Evolutionary conservation across 2,888 invertebrate genomes (phyloP).

Genomic region (Ennomos erosarius): DNA sequence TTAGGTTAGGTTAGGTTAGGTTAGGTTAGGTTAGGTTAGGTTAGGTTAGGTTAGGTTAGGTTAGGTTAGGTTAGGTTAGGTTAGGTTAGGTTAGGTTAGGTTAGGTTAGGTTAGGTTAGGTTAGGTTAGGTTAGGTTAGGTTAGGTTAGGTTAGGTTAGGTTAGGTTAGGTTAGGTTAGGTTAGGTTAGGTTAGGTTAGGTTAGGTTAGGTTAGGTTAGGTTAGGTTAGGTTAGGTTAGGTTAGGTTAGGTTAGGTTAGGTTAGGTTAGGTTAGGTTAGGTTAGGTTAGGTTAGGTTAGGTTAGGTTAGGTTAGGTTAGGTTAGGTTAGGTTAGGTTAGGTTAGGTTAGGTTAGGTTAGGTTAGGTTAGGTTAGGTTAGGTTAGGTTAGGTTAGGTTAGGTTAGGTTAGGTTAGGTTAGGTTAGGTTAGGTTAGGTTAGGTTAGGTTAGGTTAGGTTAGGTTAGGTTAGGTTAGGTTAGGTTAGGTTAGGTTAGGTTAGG

Average conservation of each 20-base stretch:
- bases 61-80: too few species aligned
- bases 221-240: slow-evolving; percentile 23
- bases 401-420: slow-evolving; percentile 31
- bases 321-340: slow-evolving; percentile 31
- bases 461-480: slow-evolving; percentile 33
- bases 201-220: slow-evolving; percentile 22
- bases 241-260: slow-evolving; percentile 26
- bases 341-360: slow-evolving; percentile 41
- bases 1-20: slow-evolving; percentile 28
- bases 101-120: too few species aligned
- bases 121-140: slow-evolving; percentile 27
- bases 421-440: slow-evolving; percentile 42
- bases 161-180: slow-evolving; percentile 28
- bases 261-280: slow-evolving; percentile 32
- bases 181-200: slow-evolving; percentile 25
- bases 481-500: too few species aligned
- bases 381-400: slow-evolving; percentile 30
- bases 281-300: slow-evolving; percentile 32
- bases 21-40: too few species aligned
- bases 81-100: slow-evolving; percentile 22
- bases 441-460: slow-evolving; percentile 37
- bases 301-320: slow-evolving; percentile 23
- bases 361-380: slow-evolving; percentile 39
- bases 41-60: slow-evolving; percentile 31
- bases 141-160: slow-evolving; percentile 29